These are phyloP conservation scores for Ciconia boyciana DNA, from an alignment of 2,113 vertebrate genomes.

Conservation along the genomic window DNA sequence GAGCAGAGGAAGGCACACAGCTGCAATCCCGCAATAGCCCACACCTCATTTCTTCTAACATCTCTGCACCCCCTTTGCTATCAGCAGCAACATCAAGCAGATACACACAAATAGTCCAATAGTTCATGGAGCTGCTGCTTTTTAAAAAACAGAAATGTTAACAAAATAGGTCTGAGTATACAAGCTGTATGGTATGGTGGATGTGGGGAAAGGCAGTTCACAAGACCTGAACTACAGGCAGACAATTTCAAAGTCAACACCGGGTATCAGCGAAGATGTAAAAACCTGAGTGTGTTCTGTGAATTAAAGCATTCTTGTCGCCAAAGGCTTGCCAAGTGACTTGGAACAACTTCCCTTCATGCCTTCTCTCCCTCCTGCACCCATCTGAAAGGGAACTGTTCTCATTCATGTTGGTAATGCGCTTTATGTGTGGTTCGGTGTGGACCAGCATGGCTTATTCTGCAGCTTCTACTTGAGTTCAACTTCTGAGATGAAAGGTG, in stretches of 20 bases:
- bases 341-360: neutral
- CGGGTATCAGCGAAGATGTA: neutral
- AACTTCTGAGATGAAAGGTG: neutral
- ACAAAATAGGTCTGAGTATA: neutral
- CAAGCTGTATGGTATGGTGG: no score
- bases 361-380: neutral
- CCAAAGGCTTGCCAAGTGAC: neutral
- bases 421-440: rapidly evolving
- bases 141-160: rapidly evolving
- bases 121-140: neutral
- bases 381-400: neutral
- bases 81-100: neutral
- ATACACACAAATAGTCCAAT: neutral
- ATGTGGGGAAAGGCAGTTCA: neutral
- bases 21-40: neutral
- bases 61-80: neutral
- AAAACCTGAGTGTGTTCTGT: neutral
- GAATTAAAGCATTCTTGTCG: neutral
- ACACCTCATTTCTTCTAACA: neutral
- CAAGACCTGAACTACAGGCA: neutral
- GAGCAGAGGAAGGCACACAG: neutral
- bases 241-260: neutral
- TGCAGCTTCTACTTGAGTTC: neutral
- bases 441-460: neutral
- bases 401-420: neutral